Evolutionary conservation across 2,888 invertebrate species (phyloP).

Genomic region (Falcaria lacertinaria): DNA sequence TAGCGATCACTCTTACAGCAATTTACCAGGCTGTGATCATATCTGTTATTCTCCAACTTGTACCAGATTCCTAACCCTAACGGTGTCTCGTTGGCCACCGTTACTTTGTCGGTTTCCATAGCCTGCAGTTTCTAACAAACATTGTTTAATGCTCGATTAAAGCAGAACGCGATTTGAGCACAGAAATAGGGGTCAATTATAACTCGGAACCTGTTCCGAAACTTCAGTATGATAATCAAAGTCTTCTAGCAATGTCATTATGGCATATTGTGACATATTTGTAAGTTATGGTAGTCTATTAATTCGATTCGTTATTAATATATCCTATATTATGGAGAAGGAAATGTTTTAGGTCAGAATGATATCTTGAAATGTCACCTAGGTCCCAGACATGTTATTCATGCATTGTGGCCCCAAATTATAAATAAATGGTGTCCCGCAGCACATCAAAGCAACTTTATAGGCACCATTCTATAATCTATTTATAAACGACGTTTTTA

Average conservation of each 20-base stretch:
- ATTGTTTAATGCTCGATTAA: slow-evolving; percentile 15
- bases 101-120: slow-evolving; percentile 13
- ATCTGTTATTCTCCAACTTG: neutral
- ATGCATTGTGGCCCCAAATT: too few relatives aligned
- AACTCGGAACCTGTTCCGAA: too few relatives aligned
- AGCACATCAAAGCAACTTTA: slow-evolving; percentile 6
- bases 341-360: too few relatives aligned
- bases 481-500: slow-evolving; percentile 19
- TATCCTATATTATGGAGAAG: too few relatives aligned
- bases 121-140: slow-evolving; percentile 20
- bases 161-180: slow-evolving; percentile 6
- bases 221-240: too few relatives aligned
- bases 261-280: too few relatives aligned
- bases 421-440: neutral
- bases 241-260: too few relatives aligned
- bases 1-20: neutral
- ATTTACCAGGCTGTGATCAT: too few relatives aligned
- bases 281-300: too few relatives aligned
- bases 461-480: neutral
- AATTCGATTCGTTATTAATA: too few relatives aligned
- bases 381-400: too few relatives aligned
- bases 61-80: slow-evolving; percentile 12
- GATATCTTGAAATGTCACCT: too few relatives aligned
- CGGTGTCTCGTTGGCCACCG: slow-evolving; percentile 16
- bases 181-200: neutral